Base-by-base conservation (phyloP, 2,888 invertebrate species). In the Heliconius aoede region DNA sequence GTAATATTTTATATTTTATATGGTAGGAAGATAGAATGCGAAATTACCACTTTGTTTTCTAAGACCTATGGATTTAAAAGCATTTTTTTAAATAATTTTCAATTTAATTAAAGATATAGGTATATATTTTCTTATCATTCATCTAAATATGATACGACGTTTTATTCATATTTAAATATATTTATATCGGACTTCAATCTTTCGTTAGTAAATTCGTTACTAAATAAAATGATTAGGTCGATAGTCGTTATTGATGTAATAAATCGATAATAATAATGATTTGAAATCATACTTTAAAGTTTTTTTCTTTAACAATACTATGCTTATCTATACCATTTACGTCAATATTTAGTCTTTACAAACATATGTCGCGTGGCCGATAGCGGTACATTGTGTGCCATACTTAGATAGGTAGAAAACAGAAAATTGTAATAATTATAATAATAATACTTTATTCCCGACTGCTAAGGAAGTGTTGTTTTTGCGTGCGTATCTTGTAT, bases 311-410 rank as follows among this genome's bases (percentile, higher is more conserved):
- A 51, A 30, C 30, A 28, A 13, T n/a, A 51, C 51, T 30, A 68
- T n/a, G n/a, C 21, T 30, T 21, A 51, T 21, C n/a, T 28, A 46
- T 51, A 68, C 30, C 2, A n/a, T 51, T 28, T 51, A 18, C 13
- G 24, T 21, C 9, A 32, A 65, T 65, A 36, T 65, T 65, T 65
- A 51, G n/a, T 60, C 24, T 60, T 18, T 24, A 58, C 58, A 71
- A 60, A n/a, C 58, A 24, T 2, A n/a, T 55, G 58, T 32, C 71
- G 71, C 58, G 71, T 71, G 71, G n/a, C 71, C 18, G 71, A 71
- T 71, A 71, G 36, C 9, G 58, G 4, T 36, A 36, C 24, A 11
- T 58, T 60, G 60, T 72, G 36, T 72, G 36, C 26, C 58, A 72
- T 26, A 55, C 21, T 21, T 55, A 40, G 58, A 72, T 58, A 60